phyloP scores from a whole-genome alignment of 2,113 vertebrate species.

The Urocolius indicus region DNA sequence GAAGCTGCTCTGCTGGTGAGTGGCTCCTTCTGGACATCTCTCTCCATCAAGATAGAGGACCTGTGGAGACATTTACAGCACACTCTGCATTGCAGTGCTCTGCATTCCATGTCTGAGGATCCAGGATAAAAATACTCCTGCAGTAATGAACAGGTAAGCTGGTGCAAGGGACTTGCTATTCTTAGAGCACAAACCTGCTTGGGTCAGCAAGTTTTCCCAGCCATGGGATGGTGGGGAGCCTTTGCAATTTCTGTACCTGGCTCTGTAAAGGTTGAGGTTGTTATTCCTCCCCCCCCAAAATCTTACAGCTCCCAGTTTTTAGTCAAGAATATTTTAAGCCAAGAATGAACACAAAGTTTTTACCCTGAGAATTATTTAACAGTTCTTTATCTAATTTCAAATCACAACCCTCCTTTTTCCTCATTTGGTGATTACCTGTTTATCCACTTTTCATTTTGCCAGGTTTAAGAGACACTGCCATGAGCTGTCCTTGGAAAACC shows the following conservation, averaged over 20 bases:
- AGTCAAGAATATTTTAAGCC: background rate
- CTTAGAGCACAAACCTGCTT: background rate
- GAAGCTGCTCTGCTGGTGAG: background rate
- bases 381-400: background rate
- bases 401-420: background rate
- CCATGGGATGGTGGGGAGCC: background rate
- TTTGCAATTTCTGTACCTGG: background rate
- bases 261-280: background rate
- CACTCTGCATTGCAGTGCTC: rapidly evolving
- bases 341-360: background rate
- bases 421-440: background rate
- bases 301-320: background rate
- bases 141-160: background rate
- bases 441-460: background rate
- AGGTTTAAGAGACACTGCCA: background rate
- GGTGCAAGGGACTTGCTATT: background rate
- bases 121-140: background rate
- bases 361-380: background rate
- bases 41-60: background rate
- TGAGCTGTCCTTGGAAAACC: background rate
- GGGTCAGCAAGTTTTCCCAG: background rate
- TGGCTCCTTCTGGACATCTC: background rate
- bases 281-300: background rate
- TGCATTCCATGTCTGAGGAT: background rate
- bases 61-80: rapidly evolving